Conservation (phyloP, 2,888 invertebrate genomes). For the Ptilodon capucinus region DNA sequence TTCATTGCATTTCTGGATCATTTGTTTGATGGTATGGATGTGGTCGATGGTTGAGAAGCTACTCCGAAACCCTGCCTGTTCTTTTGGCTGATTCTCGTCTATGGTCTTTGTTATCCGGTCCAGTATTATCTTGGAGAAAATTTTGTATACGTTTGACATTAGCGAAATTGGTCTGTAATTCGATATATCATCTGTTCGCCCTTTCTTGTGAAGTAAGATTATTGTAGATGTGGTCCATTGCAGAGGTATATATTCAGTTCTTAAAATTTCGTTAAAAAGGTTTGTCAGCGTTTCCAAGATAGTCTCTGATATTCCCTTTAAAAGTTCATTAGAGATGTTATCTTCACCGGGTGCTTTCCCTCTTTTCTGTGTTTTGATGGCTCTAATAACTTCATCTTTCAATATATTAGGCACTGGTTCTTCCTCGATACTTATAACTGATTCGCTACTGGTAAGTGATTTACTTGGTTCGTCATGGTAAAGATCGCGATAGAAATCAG, state of each 20-base stretch:
- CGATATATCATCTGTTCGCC: neutral
- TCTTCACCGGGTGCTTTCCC: conserved; percentile 4
- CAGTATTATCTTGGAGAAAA: no score
- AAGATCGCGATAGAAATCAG: conserved; percentile 5
- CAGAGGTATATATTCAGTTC: no score
- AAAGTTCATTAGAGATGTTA: conserved; percentile 2
- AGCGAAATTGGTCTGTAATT: no score
- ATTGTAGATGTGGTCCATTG: no score
- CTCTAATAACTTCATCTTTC: neutral
- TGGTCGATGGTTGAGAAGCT: neutral
- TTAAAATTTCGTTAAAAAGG: no score
- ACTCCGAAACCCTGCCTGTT: neutral
- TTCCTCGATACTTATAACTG: no score
- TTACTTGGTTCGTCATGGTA: neutral
- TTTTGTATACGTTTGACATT: no score
- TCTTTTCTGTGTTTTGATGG: neutral
- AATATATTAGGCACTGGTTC: no score
- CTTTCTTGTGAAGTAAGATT: neutral
- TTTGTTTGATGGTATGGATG: conserved; percentile 1
- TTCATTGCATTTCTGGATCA: conserved; percentile 6
- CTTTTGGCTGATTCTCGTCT: neutral
- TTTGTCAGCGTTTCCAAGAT: neutral
- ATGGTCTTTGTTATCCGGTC: neutral
- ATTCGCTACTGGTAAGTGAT: no score
- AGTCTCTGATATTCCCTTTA: neutral